A percentile compares a stretch with the other conserved stretches of the same genome.
phyloP scores from a whole-genome alignment of 2,797 vertebrate genomes.

The Neosilurus hyrtlii region DNA sequence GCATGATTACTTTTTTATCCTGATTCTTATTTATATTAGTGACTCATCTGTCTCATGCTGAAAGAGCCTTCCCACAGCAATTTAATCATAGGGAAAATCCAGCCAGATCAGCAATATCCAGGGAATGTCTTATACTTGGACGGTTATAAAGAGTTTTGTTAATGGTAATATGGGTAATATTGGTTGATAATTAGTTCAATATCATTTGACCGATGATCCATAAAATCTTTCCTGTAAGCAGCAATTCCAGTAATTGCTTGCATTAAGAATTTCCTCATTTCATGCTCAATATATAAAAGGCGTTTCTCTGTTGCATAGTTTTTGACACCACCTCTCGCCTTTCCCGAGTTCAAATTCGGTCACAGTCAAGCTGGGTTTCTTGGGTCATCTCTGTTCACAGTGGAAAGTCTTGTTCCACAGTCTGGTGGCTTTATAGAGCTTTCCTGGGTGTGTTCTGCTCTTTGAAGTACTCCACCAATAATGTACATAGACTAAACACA shows the following conservation, averaged over 20 bases:
- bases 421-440: slow-evolving; percentile 19
- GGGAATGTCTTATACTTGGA: not conserved
- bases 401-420: slow-evolving; percentile 4
- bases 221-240: not conserved
- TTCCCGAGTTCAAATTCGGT: not conserved
- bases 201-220: not conserved
- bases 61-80: not conserved
- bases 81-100: slow-evolving; percentile 11
- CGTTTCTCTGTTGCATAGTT: not conserved
- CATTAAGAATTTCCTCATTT: slow-evolving; percentile 7
- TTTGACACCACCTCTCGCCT: not conserved
- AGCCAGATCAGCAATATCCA: not conserved
- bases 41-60: slow-evolving; percentile 7
- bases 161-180: not conserved
- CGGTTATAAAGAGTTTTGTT: not conserved
- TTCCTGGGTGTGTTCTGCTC: slow-evolving; percentile 4
- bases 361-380: slow-evolving; percentile 12
- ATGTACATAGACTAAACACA: slow-evolving; percentile 31
- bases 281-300: slow-evolving; percentile 17
- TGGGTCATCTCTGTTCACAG: slow-evolving; percentile 12
- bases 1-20: slow-evolving; percentile 6
- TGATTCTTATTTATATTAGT: slow-evolving; percentile 22
- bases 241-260: not conserved
- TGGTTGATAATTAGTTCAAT: not conserved
- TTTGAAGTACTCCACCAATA: slow-evolving; percentile 29